Conservation (phyloP, 2,113 vertebrate species). For the Mormoops blainvillei region DNA sequence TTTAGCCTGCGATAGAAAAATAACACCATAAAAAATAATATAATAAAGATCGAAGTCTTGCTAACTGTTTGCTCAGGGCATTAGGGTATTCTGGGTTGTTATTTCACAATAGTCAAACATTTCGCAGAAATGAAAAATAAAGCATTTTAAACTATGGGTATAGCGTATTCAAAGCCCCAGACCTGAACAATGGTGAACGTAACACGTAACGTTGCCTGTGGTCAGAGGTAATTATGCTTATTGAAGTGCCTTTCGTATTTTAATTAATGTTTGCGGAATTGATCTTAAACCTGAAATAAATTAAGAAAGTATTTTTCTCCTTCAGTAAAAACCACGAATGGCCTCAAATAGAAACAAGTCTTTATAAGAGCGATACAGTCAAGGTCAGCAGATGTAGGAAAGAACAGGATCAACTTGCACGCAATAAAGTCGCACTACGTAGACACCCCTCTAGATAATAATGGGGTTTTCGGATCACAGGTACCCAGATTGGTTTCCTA, state of each 20-base stretch:
- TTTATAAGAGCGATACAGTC: not conserved
- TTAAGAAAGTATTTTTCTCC: not conserved
- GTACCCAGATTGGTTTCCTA: not conserved
- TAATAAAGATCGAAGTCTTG: not conserved
- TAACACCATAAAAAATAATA: not conserved
- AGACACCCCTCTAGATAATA: not conserved
- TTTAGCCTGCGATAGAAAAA: not conserved
- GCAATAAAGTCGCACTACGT: rapidly evolving
- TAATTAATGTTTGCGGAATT: not conserved
- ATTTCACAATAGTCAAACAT: not conserved
- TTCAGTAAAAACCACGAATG: conserved; percentile 37
- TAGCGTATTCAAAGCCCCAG: not conserved
- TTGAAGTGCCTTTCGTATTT: conserved; percentile 34
- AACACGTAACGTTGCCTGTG: not conserved
- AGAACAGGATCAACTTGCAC: not conserved
- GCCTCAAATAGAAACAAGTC: not conserved
- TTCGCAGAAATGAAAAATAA: not conserved
- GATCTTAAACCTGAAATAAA: conserved; percentile 33
- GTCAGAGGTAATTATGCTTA: not conserved
- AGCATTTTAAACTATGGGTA: not conserved
- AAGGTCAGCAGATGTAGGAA: not conserved
- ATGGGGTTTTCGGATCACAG: not conserved
- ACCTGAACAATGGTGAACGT: not conserved
- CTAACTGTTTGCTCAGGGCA: not conserved
- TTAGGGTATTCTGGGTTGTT: not conserved